Conservation (phyloP, 2,113 vertebrate species). For the Apodemus speciosus region DNA sequence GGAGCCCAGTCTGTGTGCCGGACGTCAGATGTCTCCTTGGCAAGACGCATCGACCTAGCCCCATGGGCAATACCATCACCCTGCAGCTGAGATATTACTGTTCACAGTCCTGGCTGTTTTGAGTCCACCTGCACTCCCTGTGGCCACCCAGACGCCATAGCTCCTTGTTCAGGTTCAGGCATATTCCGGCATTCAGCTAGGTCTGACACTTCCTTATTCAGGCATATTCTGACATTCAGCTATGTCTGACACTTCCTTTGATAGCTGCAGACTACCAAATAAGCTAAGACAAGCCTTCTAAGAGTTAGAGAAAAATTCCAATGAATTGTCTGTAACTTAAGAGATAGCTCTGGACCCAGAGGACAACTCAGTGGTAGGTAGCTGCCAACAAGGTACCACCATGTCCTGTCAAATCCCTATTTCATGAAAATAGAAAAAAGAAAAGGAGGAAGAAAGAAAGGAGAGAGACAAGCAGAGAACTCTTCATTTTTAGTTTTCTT, state of each 20-base stretch:
- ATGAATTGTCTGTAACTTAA: slow-evolving; percentile 41
- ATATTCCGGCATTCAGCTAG: background rate
- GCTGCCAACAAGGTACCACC: no score
- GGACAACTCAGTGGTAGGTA: background rate
- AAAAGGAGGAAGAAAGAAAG: no score
- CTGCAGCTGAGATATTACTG: background rate
- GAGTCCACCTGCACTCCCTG: background rate
- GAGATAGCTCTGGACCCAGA: background rate
- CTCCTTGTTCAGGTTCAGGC: background rate
- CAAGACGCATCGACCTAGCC: background rate
- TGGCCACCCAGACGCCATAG: background rate
- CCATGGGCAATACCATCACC: background rate
- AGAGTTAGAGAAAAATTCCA: slow-evolving; percentile 32
- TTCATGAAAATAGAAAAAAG: background rate
- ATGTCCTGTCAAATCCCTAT: background rate
- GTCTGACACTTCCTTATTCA: background rate
- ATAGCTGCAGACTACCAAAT: background rate
- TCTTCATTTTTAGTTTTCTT: slow-evolving; percentile 35
- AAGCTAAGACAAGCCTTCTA: slow-evolving; percentile 9
- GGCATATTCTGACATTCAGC: background rate
- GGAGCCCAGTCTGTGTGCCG: background rate
- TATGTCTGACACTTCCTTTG: background rate
- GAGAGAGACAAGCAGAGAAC: background rate
- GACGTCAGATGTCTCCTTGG: background rate
- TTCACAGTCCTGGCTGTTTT: background rate